Conservation (phyloP, 2,113 vertebrate species). For the Sinocyclocheilus anophthalmus region DNA sequence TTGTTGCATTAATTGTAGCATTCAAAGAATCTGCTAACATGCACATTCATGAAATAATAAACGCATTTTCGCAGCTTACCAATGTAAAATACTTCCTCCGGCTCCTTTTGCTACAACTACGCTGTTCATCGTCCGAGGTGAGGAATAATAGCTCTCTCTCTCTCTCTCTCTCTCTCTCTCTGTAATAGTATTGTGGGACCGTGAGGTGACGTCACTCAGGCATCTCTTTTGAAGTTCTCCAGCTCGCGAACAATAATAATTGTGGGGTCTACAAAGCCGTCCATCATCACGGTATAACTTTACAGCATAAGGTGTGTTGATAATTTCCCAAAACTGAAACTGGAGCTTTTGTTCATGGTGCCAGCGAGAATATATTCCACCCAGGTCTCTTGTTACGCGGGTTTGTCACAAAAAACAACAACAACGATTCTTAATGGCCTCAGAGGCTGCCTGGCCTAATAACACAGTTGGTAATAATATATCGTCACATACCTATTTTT, state of each 20-base stretch:
- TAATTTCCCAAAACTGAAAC: conserved; percentile 30
- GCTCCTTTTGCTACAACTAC: conserved; percentile 40
- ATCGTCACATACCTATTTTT: not conserved
- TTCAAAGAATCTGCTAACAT: not conserved
- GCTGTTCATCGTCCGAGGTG: conserved; percentile 31
- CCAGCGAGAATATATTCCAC: not conserved
- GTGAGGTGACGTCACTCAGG: conserved; percentile 67
- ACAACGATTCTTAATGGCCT: not conserved
- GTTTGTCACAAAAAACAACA: not conserved
- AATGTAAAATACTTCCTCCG: conserved; percentile 31
- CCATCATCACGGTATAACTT: conserved; percentile 34
- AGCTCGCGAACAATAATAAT: conserved; percentile 35
- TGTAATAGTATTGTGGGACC: conserved; percentile 41
- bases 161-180: conserved; percentile 23
- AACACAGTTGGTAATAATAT: conserved; percentile 53
- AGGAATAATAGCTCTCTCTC: conserved; percentile 33
- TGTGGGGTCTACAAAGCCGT: conserved; percentile 34
- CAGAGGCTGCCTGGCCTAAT: conserved; percentile 35
- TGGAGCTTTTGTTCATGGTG: not conserved
- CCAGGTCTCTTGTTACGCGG: conserved; percentile 13
- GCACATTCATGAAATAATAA: not conserved
- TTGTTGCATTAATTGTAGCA: not conserved
- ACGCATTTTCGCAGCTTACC: conserved; percentile 39
- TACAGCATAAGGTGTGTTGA: conserved; percentile 33
- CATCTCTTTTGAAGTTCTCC: conserved; percentile 43